Base-by-base conservation (phyloP, 2,113 vertebrate species). In the Camelus dromedarius region DNA sequence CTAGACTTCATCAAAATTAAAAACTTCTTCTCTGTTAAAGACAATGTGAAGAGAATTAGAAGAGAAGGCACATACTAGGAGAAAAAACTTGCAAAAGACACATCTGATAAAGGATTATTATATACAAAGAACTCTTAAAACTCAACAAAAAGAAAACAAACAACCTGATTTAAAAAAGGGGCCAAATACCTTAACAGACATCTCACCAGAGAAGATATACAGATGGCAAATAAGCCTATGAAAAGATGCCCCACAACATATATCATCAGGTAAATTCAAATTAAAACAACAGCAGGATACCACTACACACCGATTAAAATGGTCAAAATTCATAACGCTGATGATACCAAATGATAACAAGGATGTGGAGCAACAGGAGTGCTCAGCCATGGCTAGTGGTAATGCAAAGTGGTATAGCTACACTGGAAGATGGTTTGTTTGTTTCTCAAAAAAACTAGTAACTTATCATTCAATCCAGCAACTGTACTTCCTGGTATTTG, bases 11-110 rank as follows among this genome's bases (percentile, higher is more conserved):
- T 62, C 32, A 35, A 56, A 46, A 12, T 69, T 38, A 54, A 80
- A 56, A 91, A 9, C 8, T 75, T 84, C 18, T 35, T 35, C 12
- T 54, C 58, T 32, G 10, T 46, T 52, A 82, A 62, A 82, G n/a
- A 66, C n/a, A 76, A 64, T 66, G 54, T 79, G 26, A 64, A 84
- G n/a, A 60, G 48, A 38, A 73, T 84, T 76, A 77, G 58, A 50
- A 77, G 35, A 77, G 12, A 35, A 79, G 70, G 0, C 16, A 66
- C 28, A 89, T 22, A 26, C 32, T 9, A 32, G 56, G 15, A n/a
- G 30, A 20, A 91, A 80, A 80, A 66, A 90, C 20, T 90, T 42
- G n/a, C 14, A 22, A 35, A 77, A 69, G 11, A 67, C 30, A 77
- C 22, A 22, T 8, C 13, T 18, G 48, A 52, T 16, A 26, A 52